These are phyloP conservation scores for Chinchilla lanigera DNA, from an alignment of 2,113 vertebrate species.

Conservation along the genomic window DNA sequence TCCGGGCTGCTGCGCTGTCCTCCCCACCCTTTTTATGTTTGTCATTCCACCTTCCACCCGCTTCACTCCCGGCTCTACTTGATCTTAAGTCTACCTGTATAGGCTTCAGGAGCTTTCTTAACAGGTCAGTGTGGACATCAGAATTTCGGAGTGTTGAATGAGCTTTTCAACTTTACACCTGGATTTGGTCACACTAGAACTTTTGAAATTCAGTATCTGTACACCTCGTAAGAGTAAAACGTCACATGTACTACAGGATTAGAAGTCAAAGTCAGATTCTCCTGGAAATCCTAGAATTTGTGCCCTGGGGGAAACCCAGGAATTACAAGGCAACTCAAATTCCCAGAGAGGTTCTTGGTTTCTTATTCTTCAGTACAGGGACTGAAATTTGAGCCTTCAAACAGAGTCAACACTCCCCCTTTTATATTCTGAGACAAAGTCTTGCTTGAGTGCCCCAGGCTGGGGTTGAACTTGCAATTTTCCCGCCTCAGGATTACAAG, in stretches of 20 bases:
- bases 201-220: not conserved
- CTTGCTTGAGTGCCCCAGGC: not conserved
- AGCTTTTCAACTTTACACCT: not conserved
- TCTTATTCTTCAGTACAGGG: not conserved
- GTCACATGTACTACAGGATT: not conserved
- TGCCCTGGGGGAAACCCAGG: not conserved
- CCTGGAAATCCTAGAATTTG: not conserved
- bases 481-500: not conserved
- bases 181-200: not conserved
- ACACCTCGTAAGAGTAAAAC: not conserved
- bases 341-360: not conserved
- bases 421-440: not conserved
- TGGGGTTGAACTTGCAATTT: not conserved
- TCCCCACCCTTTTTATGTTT: not conserved
- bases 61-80: not conserved
- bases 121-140: not conserved
- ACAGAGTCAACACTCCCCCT: not conserved
- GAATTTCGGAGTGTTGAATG: not conserved
- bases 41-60: accelerated
- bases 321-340: not conserved
- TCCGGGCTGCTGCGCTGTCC: not conserved
- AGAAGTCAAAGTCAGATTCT: not conserved
- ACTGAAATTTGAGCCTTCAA: not conserved
- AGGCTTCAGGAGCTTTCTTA: not conserved
- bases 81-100: not conserved